A percentile compares a stretch with the other conserved stretches of the same genome.
phyloP scores from a whole-genome alignment of 1,140 invertebrate genomes.

The Drosophila funebris region DNA sequence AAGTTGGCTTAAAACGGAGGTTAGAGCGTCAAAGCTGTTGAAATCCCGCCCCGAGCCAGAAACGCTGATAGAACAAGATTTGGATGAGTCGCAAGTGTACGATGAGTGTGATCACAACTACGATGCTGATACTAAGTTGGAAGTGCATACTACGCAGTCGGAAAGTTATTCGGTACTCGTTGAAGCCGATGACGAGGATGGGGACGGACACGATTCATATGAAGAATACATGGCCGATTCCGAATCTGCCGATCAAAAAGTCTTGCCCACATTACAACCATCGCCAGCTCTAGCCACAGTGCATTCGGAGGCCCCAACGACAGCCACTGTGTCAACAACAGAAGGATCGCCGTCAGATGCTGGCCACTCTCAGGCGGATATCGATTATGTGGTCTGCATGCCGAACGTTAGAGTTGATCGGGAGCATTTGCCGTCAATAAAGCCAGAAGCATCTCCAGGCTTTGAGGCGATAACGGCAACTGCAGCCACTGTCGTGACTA shows the following conservation, averaged over 20 bases:
- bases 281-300: constrained; percentile 40
- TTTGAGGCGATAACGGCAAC: constrained; percentile 20
- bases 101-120: constrained; percentile 63
- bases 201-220: constrained; percentile 39
- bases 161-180: constrained; percentile 68
- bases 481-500: neutral
- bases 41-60: constrained; percentile 35
- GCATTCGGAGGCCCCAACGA: constrained; percentile 17
- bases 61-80: constrained; percentile 47
- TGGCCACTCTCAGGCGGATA: constrained; percentile 37
- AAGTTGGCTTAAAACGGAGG: constrained; percentile 52
- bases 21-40: neutral
- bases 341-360: constrained; percentile 19
- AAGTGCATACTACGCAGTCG: constrained; percentile 59
- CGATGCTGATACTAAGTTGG: constrained; percentile 54
- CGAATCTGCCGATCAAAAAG: constrained; percentile 36
- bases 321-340: neutral
- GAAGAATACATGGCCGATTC: constrained; percentile 56
- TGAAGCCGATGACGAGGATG: constrained; percentile 60
- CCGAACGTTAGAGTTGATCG: constrained; percentile 24
- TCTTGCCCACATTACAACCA: constrained; percentile 36
- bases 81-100: constrained; percentile 46
- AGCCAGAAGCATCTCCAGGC: neutral
- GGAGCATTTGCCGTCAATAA: constrained; percentile 6
- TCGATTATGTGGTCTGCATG: constrained; percentile 61